Evolutionary conservation across 2,888 invertebrate species (phyloP).

Genomic region (Seira sanloemensis): DNA sequence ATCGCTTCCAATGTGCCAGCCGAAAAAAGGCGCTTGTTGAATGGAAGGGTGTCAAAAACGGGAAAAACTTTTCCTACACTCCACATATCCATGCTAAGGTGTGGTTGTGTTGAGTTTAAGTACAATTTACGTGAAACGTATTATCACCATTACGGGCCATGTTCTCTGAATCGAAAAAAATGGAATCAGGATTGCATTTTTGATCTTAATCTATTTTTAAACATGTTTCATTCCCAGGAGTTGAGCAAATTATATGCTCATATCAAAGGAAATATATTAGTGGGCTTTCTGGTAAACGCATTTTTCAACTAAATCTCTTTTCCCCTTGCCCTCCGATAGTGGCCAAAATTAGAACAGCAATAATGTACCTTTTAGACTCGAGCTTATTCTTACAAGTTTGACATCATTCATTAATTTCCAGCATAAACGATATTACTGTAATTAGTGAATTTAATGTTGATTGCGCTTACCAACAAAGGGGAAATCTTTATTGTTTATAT

Average conservation of each 20-base stretch:
- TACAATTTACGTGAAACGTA: conserved; percentile 50
- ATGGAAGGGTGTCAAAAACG: conserved; percentile 63
- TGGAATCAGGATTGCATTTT: neutral
- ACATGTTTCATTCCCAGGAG: neutral
- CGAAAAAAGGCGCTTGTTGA: conserved; percentile 53
- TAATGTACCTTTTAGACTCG: too few species aligned
- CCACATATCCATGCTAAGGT: conserved; percentile 20
- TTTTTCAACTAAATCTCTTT: conserved; percentile 6
- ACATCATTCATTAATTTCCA: too few species aligned
- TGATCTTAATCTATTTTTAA: conserved; percentile 12
- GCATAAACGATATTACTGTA: too few species aligned
- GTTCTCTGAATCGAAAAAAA: conserved; percentile 35
- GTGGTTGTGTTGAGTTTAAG: conserved; percentile 57
- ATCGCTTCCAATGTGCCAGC: too few species aligned
- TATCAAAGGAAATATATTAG: conserved; percentile 19
- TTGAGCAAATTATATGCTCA: neutral
- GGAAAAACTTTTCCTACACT: conserved; percentile 53
- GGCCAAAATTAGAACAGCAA: too few species aligned
- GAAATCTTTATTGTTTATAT: too few species aligned
- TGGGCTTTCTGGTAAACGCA: neutral
- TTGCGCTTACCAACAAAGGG: too few species aligned
- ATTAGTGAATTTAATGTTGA: too few species aligned
- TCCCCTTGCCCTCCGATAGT: too few species aligned
- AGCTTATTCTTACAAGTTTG: too few species aligned
- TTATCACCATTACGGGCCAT: conserved; percentile 35